A percentile compares a stretch with the other conserved stretches of the same genome.
Conservation (phyloP, 2,797 vertebrate genomes). For the Carcharodon carcharias region DNA sequence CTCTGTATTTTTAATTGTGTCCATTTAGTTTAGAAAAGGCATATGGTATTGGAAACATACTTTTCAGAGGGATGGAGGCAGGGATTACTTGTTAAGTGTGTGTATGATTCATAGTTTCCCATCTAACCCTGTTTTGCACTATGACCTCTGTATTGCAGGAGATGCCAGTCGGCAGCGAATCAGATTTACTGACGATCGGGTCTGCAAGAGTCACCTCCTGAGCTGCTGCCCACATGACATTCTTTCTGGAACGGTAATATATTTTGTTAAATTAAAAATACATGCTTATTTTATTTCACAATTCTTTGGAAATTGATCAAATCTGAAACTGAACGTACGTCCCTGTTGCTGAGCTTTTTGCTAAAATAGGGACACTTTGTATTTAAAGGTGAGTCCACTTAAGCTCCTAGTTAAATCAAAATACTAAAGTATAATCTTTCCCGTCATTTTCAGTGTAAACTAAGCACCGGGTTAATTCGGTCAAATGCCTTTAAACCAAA, state of each 20-base stretch:
- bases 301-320: neutral
- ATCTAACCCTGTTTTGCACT: constrained; percentile 7
- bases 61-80: constrained; percentile 10
- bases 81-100: neutral
- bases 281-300: neutral
- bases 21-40: constrained; percentile 23
- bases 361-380: neutral
- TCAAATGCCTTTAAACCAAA: neutral
- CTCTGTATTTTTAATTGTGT: constrained; percentile 16
- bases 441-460: neutral
- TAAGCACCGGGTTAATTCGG: neutral
- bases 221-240: constrained; percentile 98
- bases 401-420: neutral
- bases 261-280: neutral
- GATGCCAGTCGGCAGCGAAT: constrained; percentile 93
- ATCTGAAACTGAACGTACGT: neutral
- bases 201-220: constrained; percentile 98
- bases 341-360: neutral
- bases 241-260: constrained; percentile 84
- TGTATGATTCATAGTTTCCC: neutral
- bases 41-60: constrained; percentile 33
- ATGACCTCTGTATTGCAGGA: constrained; percentile 66
- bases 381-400: neutral
- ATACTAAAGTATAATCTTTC: neutral
- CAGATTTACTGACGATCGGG: constrained; percentile 93